phyloP scores from a whole-genome alignment of 2,113 vertebrate genomes.

The Chaetodon auriga region DNA sequence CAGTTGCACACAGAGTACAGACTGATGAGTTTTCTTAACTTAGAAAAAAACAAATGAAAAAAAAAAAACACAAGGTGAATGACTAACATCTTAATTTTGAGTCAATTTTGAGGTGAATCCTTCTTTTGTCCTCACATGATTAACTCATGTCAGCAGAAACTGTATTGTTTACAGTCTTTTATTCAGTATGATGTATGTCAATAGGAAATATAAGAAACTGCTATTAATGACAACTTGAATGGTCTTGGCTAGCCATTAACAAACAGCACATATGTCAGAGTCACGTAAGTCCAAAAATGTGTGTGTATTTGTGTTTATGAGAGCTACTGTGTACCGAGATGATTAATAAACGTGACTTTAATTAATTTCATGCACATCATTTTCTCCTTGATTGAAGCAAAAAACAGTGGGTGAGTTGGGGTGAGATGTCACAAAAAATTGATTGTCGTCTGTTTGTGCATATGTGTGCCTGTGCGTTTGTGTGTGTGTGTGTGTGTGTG shows the following conservation, averaged over 20 bases:
- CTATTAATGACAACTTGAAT: slow-evolving; percentile 79
- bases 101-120: slow-evolving; percentile 56
- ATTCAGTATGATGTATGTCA: slow-evolving; percentile 82
- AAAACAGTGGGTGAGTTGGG: no score
- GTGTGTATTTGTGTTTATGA: not conserved
- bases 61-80: no score
- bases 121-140: slow-evolving; percentile 64
- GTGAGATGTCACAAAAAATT: not conserved
- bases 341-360: slow-evolving; percentile 14
- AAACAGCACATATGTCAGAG: slow-evolving; percentile 75
- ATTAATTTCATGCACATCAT: slow-evolving; percentile 27
- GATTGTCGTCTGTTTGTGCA: not conserved
- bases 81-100: not conserved
- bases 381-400: slow-evolving; percentile 28
- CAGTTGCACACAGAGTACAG: no score
- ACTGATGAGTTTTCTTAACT: no score
- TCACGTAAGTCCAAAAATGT: not conserved
- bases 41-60: no score
- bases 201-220: slow-evolving; percentile 84
- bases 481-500: not conserved
- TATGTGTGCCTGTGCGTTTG: not conserved
- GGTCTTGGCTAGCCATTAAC: slow-evolving; percentile 78
- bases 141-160: slow-evolving; percentile 79
- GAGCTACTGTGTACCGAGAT: not conserved
- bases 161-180: slow-evolving; percentile 80